Evolutionary conservation across 2,888 invertebrate genomes (phyloP), one percentile per base, ranked within the genome.

Genomic region (Rhamnusium bicolor): DNA sequence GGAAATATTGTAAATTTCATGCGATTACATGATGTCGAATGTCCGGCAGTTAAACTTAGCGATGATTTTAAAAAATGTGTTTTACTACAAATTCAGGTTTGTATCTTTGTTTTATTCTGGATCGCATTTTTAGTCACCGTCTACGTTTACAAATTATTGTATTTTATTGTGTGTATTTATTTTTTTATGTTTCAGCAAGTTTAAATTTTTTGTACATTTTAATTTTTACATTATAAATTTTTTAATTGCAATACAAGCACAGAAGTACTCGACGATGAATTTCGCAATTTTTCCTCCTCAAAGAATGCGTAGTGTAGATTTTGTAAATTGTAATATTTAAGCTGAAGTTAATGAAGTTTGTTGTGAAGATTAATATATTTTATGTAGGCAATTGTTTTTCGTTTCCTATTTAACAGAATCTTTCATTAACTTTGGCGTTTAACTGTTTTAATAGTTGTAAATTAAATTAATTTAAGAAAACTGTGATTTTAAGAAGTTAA

Each of bases 401-500:
- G 51, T 63, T 49, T 49, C 27, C 16, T 47, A 46, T 1, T 14
- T 63, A 29, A 63, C 16, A 21, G 27, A 14, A 18, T 8, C 18
- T 21, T 24, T 24, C 40, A 49, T 49, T 51, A 51, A 24, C 63
- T 63, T 51, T 40, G 53, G 65, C 61, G 14, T 7, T 3, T 47
- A 62, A 53, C 27, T 51, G 47, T 65, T 53, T 65, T 65, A 51
- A 53, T 65, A 65, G 53, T 53, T 18, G 27, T 67, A 46, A 62
- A 62, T 58, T 67, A 46, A 62, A 62, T 58, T 73, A 69, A 71
- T 69, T 68, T 67, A 69, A 67, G 62, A 66, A 69, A 74, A 74
- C 74, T 74, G 74, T 74, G 74, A 74, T 74, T 71, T 71, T 74
- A 73, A 70, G 63, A 71, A 21, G 60, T 16, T 65, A 74, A 70